phyloP scores from a whole-genome alignment of 2,888 invertebrate genomes.

The Heliconius aoede region DNA sequence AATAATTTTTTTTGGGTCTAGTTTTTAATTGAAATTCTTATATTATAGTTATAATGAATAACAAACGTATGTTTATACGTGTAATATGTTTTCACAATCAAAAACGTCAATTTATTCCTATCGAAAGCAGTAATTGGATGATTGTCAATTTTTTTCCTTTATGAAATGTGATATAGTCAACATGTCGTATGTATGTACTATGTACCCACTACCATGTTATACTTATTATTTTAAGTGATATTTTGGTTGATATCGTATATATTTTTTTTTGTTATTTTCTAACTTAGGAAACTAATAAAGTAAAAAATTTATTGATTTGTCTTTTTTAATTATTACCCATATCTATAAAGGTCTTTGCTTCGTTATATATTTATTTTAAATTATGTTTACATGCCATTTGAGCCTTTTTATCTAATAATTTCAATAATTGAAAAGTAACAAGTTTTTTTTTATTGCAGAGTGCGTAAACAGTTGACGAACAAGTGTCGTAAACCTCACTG shows the following conservation, averaged over 20 bases:
- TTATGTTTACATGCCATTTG: too few relatives aligned
- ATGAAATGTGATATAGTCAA: conserved; percentile 76
- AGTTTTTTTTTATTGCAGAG: too few relatives aligned
- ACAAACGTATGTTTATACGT: background rate
- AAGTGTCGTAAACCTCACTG: too few relatives aligned
- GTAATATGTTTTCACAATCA: conserved; percentile 5
- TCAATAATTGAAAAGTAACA: too few relatives aligned
- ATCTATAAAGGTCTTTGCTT: conserved; percentile 28
- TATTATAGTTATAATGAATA: conserved; percentile 10
- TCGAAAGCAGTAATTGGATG: conserved; percentile 40
- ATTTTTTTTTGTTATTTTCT: conserved; percentile 72
- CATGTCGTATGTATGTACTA: conserved; percentile 51
- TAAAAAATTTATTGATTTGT: conserved; percentile 65
- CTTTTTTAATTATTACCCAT: conserved; percentile 60
- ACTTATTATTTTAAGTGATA: conserved; percentile 68
- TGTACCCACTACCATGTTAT: conserved; percentile 54
- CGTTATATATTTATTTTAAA: too few relatives aligned
- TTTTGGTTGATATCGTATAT: conserved; percentile 74
- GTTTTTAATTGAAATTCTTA: conserved; percentile 27
- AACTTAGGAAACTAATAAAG: conserved; percentile 69
- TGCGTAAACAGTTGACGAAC: too few relatives aligned
- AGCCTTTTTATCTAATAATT: too few relatives aligned
- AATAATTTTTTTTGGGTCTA: conserved; percentile 34
- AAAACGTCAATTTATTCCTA: conserved; percentile 45
- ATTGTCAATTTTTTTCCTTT: conserved; percentile 64